These are phyloP conservation scores for Zaprionus tsacasi DNA, from an alignment of 1,140 invertebrate species.

Conservation along the genomic window DNA sequence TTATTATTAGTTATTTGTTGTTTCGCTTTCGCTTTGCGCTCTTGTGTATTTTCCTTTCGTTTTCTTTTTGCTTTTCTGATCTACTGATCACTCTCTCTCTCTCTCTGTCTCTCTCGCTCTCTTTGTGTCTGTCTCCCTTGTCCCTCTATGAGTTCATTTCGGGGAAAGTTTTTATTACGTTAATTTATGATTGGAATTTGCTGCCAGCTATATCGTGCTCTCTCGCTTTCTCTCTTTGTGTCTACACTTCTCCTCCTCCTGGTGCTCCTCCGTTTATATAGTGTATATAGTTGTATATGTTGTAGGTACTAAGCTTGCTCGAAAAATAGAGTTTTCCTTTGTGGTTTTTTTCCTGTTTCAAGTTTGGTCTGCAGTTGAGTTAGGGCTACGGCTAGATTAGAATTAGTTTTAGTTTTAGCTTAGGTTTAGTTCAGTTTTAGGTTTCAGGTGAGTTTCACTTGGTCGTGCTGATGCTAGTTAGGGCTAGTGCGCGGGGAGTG, in stretches of 20 bases:
- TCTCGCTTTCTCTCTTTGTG: neutral
- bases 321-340: conserved; percentile 34
- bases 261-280: neutral
- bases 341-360: conserved; percentile 31
- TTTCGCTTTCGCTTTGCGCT: conserved; percentile 34
- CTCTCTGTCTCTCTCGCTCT: neutral
- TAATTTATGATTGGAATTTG: conserved; percentile 78
- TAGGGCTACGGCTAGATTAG: conserved; percentile 18
- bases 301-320: conserved; percentile 34
- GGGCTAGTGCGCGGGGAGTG: neutral
- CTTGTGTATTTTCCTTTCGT: conserved; percentile 23
- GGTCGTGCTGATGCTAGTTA: neutral
- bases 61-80: conserved; percentile 13
- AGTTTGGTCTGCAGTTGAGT: conserved; percentile 44
- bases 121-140: neutral
- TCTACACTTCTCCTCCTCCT: neutral
- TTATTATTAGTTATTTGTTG: conserved; percentile 81
- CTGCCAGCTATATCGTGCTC: conserved; percentile 53
- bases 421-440: conserved; percentile 16
- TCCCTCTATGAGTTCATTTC: conserved; percentile 26
- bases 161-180: conserved; percentile 66
- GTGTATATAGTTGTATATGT: conserved; percentile 8
- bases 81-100: conserved; percentile 15
- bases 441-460: conserved; percentile 16
- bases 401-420: conserved; percentile 25